A percentile compares a stretch with the other conserved stretches of the same genome.
Conservation (phyloP, 2,888 invertebrate genomes). For the Synergus itoensis region DNA sequence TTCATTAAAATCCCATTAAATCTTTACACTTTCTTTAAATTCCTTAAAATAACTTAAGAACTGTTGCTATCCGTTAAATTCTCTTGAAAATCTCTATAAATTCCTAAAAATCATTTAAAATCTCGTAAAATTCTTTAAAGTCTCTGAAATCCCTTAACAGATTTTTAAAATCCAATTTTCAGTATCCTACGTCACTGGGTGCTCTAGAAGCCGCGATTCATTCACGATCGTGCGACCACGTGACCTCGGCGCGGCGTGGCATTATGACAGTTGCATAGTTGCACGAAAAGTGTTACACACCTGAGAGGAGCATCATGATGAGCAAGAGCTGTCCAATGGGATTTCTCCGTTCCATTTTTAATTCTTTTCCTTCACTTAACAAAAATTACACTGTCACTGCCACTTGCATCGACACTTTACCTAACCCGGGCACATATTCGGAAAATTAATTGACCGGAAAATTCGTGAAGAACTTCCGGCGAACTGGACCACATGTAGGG, state of each 20-base stretch:
- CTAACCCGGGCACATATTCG: constrained; percentile 16
- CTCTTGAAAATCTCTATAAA: too few relatives aligned
- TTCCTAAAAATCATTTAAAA: too few relatives aligned
- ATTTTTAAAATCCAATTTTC: background rate
- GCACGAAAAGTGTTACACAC: constrained; percentile 36
- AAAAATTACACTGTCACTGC: constrained; percentile 2
- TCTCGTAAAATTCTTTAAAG: too few relatives aligned
- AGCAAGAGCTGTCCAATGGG: constrained; percentile 10
- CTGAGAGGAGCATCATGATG: constrained; percentile 13
- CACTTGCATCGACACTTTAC: constrained; percentile 7
- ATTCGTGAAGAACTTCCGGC: background rate
- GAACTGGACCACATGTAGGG: constrained; percentile 29
- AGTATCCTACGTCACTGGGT: background rate
- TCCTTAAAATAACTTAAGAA: too few relatives aligned
- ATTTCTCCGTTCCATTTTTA: constrained; percentile 1
- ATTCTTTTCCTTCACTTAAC: background rate
- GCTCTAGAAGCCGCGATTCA: constrained; percentile 7
- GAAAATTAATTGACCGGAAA: background rate
- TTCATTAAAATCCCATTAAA: too few relatives aligned
- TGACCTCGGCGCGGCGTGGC: constrained; percentile 27
- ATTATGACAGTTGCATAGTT: constrained; percentile 4
- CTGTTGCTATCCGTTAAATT: too few relatives aligned
- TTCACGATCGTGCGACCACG: constrained; percentile 8
- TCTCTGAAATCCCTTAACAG: too few relatives aligned
- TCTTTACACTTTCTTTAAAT: too few relatives aligned